These are phyloP conservation scores for Terebella lapidaria DNA, from an alignment of 2,888 invertebrate genomes.

Conservation along the genomic window DNA sequence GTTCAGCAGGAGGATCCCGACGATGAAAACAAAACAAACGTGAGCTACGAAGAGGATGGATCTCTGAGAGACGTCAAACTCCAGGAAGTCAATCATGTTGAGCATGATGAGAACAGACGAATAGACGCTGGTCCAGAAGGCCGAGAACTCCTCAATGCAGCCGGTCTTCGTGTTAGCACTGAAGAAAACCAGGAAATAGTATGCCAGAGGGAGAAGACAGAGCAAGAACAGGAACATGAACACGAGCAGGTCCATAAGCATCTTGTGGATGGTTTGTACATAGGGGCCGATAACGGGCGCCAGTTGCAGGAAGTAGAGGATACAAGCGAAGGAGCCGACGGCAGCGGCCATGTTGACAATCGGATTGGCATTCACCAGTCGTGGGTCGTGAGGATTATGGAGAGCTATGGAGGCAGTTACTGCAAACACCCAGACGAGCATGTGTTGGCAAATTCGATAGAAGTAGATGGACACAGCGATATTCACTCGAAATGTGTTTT, in stretches of 20 bases:
- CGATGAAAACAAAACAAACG: constrained; percentile 11
- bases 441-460: not conserved
- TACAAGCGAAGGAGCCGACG: not conserved
- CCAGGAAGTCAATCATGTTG: constrained; percentile 12
- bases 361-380: too few relatives aligned
- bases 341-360: too few relatives aligned
- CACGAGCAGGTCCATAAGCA: constrained; percentile 12
- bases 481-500: too few relatives aligned
- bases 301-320: constrained; percentile 19
- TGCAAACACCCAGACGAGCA: not conserved
- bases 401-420: not conserved
- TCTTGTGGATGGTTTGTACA: constrained; percentile 11
- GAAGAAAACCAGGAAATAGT: constrained; percentile 4
- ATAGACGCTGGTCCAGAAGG: constrained; percentile 1
- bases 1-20: constrained; percentile 14
- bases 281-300: constrained; percentile 16
- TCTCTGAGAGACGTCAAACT: not conserved
- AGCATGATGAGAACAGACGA: constrained; percentile 12
- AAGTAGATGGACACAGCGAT: not conserved
- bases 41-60: constrained; percentile 1
- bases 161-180: constrained; percentile 3
- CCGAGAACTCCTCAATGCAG: constrained; percentile 8
- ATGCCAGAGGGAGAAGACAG: constrained; percentile 9
- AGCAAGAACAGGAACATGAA: constrained; percentile 13
- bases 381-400: too few relatives aligned